Evolutionary conservation across 2,888 invertebrate species (phyloP), one percentile per base, ranked within the genome.

Genomic region (Chydorus sphaericus): DNA sequence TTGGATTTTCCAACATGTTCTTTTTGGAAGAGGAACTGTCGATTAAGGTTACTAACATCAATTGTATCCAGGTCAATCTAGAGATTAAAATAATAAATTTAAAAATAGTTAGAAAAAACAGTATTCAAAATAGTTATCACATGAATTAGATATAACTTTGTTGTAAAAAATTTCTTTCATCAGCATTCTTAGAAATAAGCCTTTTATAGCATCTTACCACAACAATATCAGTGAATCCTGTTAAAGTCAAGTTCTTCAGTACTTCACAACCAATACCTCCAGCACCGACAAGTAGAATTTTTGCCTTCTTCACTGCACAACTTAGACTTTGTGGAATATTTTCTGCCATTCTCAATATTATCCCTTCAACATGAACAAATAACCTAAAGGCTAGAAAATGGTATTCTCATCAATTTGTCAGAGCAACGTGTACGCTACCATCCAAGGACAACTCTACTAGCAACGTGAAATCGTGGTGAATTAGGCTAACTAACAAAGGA

Each of bases 251-350:
- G 74, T 96, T 94, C 71, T 99, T 99, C 37, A 99, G 74, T 62
- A 99, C 80, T 74, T 99, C 98, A 74, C 97, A 98, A 61, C 98
- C 98, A 66, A 99, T 98, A 58, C 98, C 98, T 61, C 98, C 98
- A 65, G 98, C 97, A 55, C 98, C 98, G 28, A 92, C 89, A 16
- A 92, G 83, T 59, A 92, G 74, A 52, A 92, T 73, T 72, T 86
- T 88, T 11, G 84, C 79, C 62, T 77, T 74, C 26, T 77, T 74
- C 59, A 88, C 78, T 18, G 23, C n/a, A n/a, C n/a, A n/a, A n/a
- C n/a, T n/a, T n/a, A n/a, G n/a, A n/a, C n/a, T n/a, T n/a, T n/a
- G n/a, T n/a, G n/a, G n/a, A n/a, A n/a, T n/a, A n/a, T n/a, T n/a
- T n/a, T n/a, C n/a, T n/a, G n/a, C n/a, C n/a, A n/a, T n/a, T n/a